Base-by-base conservation (phyloP, 2,113 vertebrate genomes). In the Scomber scombrus region DNA sequence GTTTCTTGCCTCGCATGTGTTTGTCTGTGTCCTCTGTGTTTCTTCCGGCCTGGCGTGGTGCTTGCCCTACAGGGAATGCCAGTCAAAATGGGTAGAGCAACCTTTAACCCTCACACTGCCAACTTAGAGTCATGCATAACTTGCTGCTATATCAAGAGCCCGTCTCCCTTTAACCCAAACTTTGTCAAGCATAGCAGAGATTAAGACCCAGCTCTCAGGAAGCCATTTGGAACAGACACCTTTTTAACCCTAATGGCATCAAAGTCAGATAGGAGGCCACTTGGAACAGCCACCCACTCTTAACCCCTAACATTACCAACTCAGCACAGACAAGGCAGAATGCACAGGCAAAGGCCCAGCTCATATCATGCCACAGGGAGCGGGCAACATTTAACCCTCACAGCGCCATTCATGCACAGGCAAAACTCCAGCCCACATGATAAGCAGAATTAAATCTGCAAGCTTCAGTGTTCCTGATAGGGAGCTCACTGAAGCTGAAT, bases 341-440 rank as follows among this genome's bases (percentile, higher is more conserved):
- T 72, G 86, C 88, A 77, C 83, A 85, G 91, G 92, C 92, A 90
- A 68, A 88, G 57, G 76, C 85, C 92, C 91, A 91, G 90, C 90
- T 91, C 85, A 82, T 91, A 91, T 92, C 86, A 87, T 89, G 90
- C 90, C 90, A 92, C 88, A 80, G 88, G 81, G 89, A 92, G 85
- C 75, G 49, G 92, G 92, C 90, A 85, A 45, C 11, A 5, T 71
- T 92, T 92, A 91, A 93, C 92, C 86, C 90, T 91, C 40, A 14
- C 85, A 19, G 81, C 83, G 88, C 91, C 91, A 93, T 63, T 72
- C 71, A 43, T 40, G 70, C 60, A 50, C 85, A 74, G 87, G 84
- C 81, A 58, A 75, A 77, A 75, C 79, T 89, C 88, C 90, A 87
- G 79, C 77, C 86, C 79, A 40, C 71, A 75, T 47, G 86, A 92